Percentiles rank a stretch among this genome's conserved stretches.
Evolutionary conservation across 2,888 invertebrate species (phyloP).

Genomic region (Caenorhabditis uteleia): DNA sequence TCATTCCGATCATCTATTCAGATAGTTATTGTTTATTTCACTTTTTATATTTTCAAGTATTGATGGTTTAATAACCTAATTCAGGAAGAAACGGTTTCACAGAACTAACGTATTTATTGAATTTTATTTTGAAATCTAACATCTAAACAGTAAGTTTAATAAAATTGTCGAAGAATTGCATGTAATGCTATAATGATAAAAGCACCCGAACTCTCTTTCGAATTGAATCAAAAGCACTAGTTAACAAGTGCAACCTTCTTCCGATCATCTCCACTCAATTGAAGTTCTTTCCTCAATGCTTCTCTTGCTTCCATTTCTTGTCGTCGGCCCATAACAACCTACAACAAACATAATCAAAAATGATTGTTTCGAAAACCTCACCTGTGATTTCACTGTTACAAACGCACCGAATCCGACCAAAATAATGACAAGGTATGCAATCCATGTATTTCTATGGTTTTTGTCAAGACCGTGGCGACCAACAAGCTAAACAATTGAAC

Average conservation of each 20-base stretch:
- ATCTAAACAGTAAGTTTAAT: slow-evolving; percentile 1
- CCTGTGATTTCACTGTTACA: slow-evolving; percentile 54
- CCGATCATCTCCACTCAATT: slow-evolving; percentile 49
- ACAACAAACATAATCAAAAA: slow-evolving; percentile 3
- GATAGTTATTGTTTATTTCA: neutral
- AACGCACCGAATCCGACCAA: slow-evolving; percentile 59
- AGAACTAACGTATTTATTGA: too few relatives aligned
- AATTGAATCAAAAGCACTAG: neutral
- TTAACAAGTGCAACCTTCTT: slow-evolving; percentile 50
- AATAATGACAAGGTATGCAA: slow-evolving; percentile 54
- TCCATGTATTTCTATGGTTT: slow-evolving; percentile 58
- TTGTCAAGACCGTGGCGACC: slow-evolving; percentile 52
- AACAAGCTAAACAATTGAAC: slow-evolving; percentile 48
- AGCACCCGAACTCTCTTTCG: slow-evolving; percentile 14
- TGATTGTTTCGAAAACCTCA: too few relatives aligned
- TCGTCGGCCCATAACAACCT: slow-evolving; percentile 54
- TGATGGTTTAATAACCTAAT: too few relatives aligned
- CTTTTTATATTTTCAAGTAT: neutral
- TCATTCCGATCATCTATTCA: slow-evolving; percentile 17
- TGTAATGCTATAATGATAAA: too few relatives aligned
- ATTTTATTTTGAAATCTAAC: neutral
- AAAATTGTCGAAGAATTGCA: too few relatives aligned
- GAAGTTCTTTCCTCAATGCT: slow-evolving; percentile 38
- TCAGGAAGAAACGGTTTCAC: too few relatives aligned
- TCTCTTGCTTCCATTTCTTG: slow-evolving; percentile 60